Percentiles rank a stretch among this genome's conserved stretches.
Conservation (phyloP, 1,140 invertebrate genomes). For the Venturia canescens region DNA sequence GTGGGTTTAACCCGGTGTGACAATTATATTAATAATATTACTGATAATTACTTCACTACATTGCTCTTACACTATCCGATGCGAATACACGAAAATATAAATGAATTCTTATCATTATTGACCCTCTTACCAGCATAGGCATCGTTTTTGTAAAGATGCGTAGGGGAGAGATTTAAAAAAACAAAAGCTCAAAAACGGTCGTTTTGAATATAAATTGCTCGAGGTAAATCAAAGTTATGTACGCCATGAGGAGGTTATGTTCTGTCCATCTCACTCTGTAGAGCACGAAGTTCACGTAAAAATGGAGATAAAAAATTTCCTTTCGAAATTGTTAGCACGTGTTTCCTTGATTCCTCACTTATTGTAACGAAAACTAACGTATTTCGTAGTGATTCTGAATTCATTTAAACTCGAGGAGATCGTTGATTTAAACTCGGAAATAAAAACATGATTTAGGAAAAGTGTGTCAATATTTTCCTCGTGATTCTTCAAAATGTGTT, state of each 20-base stretch:
- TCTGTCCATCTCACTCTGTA: no score
- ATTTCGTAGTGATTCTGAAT: no score
- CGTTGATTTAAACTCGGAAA: no score
- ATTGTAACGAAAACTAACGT: no score
- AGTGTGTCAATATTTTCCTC: no score
- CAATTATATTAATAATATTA: constrained; percentile 23
- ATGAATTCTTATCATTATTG: neutral
- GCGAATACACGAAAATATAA: neutral
- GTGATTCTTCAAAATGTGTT: no score
- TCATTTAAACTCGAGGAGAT: no score
- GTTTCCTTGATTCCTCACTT: neutral
- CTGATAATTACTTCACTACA: neutral
- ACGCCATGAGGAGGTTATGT: no score
- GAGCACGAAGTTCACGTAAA: no score
- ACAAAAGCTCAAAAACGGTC: neutral
- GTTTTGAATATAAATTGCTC: neutral
- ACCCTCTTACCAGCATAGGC: neutral
- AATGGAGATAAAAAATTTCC: neutral
- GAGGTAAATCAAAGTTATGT: neutral
- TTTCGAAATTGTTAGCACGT: neutral
- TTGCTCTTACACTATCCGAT: neutral
- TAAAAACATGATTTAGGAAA: no score
- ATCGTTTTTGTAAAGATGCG: neutral
- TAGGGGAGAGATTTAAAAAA: no score
- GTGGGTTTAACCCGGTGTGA: constrained; percentile 25